Base-by-base conservation (phyloP, 2,113 vertebrate species). In the Scatophagus argus region DNA sequence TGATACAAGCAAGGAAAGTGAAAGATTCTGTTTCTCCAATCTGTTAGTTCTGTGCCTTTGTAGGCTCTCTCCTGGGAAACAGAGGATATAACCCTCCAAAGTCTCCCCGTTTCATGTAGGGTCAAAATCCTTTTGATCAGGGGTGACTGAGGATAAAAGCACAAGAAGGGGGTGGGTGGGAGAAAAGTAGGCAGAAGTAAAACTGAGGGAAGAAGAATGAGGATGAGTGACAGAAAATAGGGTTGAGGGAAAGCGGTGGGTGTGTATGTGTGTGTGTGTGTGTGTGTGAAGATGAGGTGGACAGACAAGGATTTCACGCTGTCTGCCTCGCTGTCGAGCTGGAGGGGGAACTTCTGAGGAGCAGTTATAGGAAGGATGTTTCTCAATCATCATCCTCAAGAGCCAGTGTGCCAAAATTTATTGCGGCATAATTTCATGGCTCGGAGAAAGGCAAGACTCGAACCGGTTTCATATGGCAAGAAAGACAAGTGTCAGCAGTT, bases 101-200 rank as follows among this genome's bases (percentile, higher is more conserved):
- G 70, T 74, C 51, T 69, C 52, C 19, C 44, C 1, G 51, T 76
- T 82, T 87, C 77, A 79, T 87, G 83, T 82, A 36, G 76, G 88
- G 82, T 89, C 81, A 87, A 85, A 59, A 83, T 81, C 68, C 84
- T 86, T 88, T 88, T 87, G 85, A 90, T 90, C 72, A 76, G 70
- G 46, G 74, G 59, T 51, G 72, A 87, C 49, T 60, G 69, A n/a
- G 82, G 77, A 86, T 81, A 79, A 87, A 86, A 83, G 81, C 14
- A 6, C 55, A 32, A 31, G 74, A 67, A 3, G 36, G 21, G 27
- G 55, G 39, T 23, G 46, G 39, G 11, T 23, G 31, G n/a, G 62
- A 46, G 61, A 39, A 41, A 74, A 67, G 54, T 23, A 58, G 79
- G 52, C 56, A 51, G 41, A 79, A 63, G 36, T 16, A 19, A 60